Conservation (phyloP, 2,113 vertebrate species). For the Tenrec ecaudatus region DNA sequence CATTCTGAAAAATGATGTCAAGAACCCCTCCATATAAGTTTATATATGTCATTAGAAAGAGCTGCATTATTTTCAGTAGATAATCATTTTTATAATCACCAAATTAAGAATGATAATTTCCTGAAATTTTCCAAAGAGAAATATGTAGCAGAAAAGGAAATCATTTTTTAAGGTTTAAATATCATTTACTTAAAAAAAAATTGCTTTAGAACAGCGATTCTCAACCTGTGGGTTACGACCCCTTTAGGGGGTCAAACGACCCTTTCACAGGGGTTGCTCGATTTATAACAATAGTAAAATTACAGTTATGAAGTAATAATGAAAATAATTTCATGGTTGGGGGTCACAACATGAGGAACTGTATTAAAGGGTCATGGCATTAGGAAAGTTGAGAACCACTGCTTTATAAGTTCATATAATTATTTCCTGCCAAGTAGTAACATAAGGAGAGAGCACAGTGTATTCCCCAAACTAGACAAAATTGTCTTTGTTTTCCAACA, state of each 20-base stretch:
- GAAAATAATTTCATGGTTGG: too few relatives aligned
- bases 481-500: slow-evolving; percentile 36
- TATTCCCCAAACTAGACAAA: slow-evolving; percentile 24
- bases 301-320: too few relatives aligned
- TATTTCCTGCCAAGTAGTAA: slow-evolving; percentile 11
- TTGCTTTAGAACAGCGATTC: too few relatives aligned
- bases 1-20: slow-evolving; percentile 32
- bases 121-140: slow-evolving; percentile 31
- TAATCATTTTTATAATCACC: slow-evolving; percentile 1
- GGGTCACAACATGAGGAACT: too few relatives aligned
- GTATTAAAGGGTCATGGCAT: too few relatives aligned
- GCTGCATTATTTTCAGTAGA: not conserved
- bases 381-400: not conserved
- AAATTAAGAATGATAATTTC: slow-evolving; percentile 37
- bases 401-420: not conserved
- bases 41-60: slow-evolving; percentile 18
- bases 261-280: too few relatives aligned
- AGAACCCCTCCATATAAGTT: slow-evolving; percentile 28
- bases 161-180: slow-evolving; percentile 45
- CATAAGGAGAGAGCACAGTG: not conserved
- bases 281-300: too few relatives aligned
- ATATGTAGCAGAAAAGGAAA: slow-evolving; percentile 46
- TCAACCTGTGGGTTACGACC: too few relatives aligned
- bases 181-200: not conserved
- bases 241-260: too few relatives aligned